Evolutionary conservation across 2,888 invertebrate species (phyloP), one percentile per base, ranked within the genome.

Genomic region (Galerucella pusilla): DNA sequence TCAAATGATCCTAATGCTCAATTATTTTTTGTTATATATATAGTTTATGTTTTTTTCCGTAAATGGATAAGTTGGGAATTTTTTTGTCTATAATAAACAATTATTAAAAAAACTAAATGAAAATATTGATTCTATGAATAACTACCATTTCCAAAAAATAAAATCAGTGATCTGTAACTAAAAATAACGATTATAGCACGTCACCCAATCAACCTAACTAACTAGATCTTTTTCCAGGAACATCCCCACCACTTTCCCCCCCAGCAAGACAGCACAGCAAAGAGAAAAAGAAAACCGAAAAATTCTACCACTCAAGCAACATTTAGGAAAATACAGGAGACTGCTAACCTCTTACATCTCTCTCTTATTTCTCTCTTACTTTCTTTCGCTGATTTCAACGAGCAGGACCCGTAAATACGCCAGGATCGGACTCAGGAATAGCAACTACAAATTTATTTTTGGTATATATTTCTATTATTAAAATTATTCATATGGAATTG

Each of bases 251-350:
- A 64, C 65, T 66, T 52, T n/a, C 54, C 69, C 61, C 69, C 61
- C 25, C 66, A 72, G 67, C 67, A 69, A 66, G 59, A 61, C 54
- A 65, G 61, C 25, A 49, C 54, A 42, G 35, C 42, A 54, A 61
- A 59, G 42, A 63, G 46, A 46, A 73, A 73, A 77, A 76, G 73
- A 75, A 79, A 77, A 73, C 66, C 64, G 68, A 69, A 75, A 75
- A 77, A 74, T 63, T 71, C 72, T 74, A 77, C 75, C 66, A 68
- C 74, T 75, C 72, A 75, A 76, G 78, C 77, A 73, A 68, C 72
- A 77, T 76, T 63, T 63, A 75, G 79, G 79, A 77, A 77, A 79
- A 77, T 75, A 78, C 70, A 76, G 79, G 79, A 77, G 79, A 79
- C 76, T 76, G 75, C 75, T 71, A 74, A 76, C 75, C 77, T 76